A percentile compares a stretch with the other conserved stretches of the same genome.
These are phyloP conservation scores for Malurus cyaneus DNA, from an alignment of 2,113 vertebrate genomes.

Conservation along the genomic window DNA sequence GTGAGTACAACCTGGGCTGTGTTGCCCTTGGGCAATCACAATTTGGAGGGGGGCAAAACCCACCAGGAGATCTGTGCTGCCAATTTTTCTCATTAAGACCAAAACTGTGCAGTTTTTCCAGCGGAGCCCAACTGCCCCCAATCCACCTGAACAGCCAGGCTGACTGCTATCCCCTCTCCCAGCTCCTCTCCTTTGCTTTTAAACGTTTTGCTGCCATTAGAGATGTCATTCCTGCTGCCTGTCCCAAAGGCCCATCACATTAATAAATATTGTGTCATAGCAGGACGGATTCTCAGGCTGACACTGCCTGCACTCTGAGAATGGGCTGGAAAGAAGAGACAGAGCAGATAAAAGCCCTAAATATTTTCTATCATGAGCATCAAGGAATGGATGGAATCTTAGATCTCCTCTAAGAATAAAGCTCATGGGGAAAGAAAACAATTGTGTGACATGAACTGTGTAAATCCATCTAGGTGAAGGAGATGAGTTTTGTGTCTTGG, in stretches of 20 bases:
- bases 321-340: not conserved
- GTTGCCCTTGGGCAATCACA: not conserved
- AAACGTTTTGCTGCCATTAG: not conserved
- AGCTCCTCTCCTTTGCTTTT: fast-evolving
- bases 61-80: fast-evolving
- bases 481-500: not conserved
- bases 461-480: not conserved
- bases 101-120: fast-evolving
- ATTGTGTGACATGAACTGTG: not conserved
- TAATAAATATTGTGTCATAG: fast-evolving
- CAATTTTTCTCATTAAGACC: not conserved
- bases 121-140: fast-evolving
- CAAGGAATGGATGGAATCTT: not conserved
- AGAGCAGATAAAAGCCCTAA: not conserved
- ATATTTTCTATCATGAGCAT: not conserved
- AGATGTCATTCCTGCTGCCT: not conserved
- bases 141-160: too few relatives aligned
- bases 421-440: not conserved
- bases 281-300: not conserved
- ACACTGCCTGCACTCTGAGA: fast-evolving
- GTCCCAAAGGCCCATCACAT: not conserved
- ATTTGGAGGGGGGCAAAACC: fast-evolving
- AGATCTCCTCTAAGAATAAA: not conserved
- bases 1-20: not conserved
- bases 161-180: fast-evolving